phyloP scores from a whole-genome alignment of 2,888 invertebrate genomes.

The Anaspis maculata region DNA sequence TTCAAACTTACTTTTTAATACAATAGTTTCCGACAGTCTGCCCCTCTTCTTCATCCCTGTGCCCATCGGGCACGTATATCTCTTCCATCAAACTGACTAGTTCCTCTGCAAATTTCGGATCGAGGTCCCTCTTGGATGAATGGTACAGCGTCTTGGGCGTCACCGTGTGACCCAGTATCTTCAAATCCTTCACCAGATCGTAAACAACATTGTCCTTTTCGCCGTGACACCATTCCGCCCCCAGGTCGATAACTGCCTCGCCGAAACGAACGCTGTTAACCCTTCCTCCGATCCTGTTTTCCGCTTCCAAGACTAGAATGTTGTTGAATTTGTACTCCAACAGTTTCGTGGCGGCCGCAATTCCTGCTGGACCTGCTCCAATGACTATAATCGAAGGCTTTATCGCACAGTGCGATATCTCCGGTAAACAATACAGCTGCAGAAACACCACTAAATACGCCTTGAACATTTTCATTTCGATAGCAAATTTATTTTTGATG shows the following conservation, averaged over 20 bases:
- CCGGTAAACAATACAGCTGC: too few relatives aligned
- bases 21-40: conserved; percentile 18
- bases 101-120: conserved; percentile 6
- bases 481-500: too few relatives aligned
- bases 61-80: conserved; percentile 14
- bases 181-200: conserved; percentile 17
- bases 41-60: conserved; percentile 8
- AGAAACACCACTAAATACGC: conserved; percentile 6
- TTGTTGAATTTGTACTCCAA: conserved; percentile 41
- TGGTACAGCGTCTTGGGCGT: conserved; percentile 1
- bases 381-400: conserved; percentile 39
- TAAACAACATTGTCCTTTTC: conserved; percentile 26
- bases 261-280: conserved; percentile 22
- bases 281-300: conserved; percentile 25
- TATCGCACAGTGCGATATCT: too few relatives aligned
- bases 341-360: conserved; percentile 47
- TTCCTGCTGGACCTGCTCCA: conserved; percentile 51
- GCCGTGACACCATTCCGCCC: conserved; percentile 28
- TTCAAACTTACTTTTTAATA: conserved; percentile 15
- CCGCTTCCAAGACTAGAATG: conserved; percentile 38
- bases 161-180: conserved; percentile 10
- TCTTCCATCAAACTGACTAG: conserved; percentile 9
- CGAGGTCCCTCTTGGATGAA: conserved; percentile 14
- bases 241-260: conserved; percentile 23
- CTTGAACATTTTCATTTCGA: conserved; percentile 9